Base-by-base conservation (phyloP, 2,113 vertebrate genomes). In the Orycteropus afer region DNA sequence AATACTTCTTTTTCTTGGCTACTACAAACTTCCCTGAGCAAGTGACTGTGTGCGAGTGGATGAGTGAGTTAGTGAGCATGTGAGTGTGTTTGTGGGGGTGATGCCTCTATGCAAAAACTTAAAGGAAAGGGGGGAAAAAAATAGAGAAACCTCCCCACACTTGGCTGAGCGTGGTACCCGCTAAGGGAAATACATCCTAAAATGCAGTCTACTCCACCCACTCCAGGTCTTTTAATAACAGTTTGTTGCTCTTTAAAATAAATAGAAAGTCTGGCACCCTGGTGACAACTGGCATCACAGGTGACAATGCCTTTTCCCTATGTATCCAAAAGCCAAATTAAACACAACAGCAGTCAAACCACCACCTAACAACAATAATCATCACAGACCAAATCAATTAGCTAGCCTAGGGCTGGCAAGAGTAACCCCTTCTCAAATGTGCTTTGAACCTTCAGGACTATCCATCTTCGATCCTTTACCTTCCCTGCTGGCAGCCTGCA, bases 241-340 rank as follows among this genome's bases (percentile, higher is more conserved):
- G n/a, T 89, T 42, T n/a, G 87, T 92, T 73, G 25, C 32, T 65
- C 45, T 73, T 86, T 87, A 83, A 86, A 93, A 83, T 82, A 93
- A 55, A 90, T 7, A 85, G 63, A 65, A 95, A 79, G 57, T n/a
- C 65, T 79, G 85, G 77, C 17, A 27, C 51, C 5, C 20, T 47
- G 45, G 49, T 71, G 29, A 87, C 13, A 47, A n/a, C 47, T 77
- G 77, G 77, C 49, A 61, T 59, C 85, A 59, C 51, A 86, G 34
- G 0, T 57, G 49, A 77, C 3, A 65, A 23, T 10, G 65, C n/a
- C 20, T 40, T 77, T 92, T 57, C 77, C 51, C 45, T 49, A 7
- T 34, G 7, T 25, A 51, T 88, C 71, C 78, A 90, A 45, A 89
- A 89, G 55, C 76, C 47, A 63, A 91, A 63, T 57, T 86, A 83